Evolutionary conservation across 2,113 vertebrate genomes (phyloP).

Genomic region (Salvelinus alpinus): DNA sequence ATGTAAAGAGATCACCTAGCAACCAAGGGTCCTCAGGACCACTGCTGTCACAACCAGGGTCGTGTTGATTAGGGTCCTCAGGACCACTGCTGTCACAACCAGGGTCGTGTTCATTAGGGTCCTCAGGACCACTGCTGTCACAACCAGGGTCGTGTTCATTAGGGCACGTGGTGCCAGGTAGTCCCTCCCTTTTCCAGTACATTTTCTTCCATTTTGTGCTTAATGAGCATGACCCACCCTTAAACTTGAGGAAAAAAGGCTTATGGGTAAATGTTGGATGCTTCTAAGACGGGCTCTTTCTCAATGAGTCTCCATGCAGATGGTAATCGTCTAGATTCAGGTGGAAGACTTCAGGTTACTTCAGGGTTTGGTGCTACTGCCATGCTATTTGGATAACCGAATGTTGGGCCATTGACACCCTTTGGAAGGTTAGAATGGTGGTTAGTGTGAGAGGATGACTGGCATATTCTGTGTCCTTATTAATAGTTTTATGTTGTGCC

Average conservation of each 20-base stretch:
- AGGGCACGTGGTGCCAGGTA: background rate
- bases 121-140: background rate
- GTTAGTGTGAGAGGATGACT: background rate
- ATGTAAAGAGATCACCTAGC: conserved; percentile 30
- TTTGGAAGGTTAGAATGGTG: background rate
- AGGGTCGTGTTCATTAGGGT: background rate
- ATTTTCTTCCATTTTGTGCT: too few species aligned
- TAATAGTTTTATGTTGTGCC: background rate
- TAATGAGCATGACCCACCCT: background rate
- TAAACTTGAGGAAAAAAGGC: background rate
- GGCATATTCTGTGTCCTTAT: background rate
- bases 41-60: background rate
- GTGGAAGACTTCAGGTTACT: too few species aligned
- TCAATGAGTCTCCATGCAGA: background rate
- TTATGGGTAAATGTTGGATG: background rate
- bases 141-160: background rate
- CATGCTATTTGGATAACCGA: background rate
- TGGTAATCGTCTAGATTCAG: background rate
- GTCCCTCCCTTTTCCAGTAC: too few species aligned
- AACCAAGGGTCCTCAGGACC: background rate
- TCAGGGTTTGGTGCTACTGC: too few species aligned
- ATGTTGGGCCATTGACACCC: background rate
- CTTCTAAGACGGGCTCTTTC: background rate
- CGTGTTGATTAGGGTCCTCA: background rate
- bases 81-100: background rate